Evolutionary conservation across 2,113 vertebrate genomes (phyloP).

Genomic region (Pelmatolapia mariae): DNA sequence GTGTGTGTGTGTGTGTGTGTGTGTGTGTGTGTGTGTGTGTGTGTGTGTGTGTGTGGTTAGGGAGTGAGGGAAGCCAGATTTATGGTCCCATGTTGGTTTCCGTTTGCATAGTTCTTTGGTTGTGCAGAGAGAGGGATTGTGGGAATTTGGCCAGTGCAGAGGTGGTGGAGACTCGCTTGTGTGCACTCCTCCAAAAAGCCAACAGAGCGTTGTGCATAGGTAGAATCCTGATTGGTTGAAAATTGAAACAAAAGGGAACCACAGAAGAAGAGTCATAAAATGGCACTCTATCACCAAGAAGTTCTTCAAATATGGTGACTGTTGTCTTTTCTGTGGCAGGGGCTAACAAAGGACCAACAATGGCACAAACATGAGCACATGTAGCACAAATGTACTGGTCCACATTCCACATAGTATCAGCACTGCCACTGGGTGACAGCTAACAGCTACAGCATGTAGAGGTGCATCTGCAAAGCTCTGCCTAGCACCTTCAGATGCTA

Average conservation of each 20-base stretch:
- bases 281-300: fast-evolving
- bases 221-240: neutral
- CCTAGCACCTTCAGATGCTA: neutral
- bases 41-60: neutral
- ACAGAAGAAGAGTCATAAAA: neutral
- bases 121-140: neutral
- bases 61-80: neutral
- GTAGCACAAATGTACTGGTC: neutral
- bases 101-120: neutral
- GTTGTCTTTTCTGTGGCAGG: neutral
- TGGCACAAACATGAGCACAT: neutral
- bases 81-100: neutral
- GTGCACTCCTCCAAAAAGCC: neutral
- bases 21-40: neutral
- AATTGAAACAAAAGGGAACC: neutral
- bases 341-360: neutral
- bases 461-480: neutral
- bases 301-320: neutral
- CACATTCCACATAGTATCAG: neutral
- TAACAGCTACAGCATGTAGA: neutral
- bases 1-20: neutral
- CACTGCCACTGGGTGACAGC: neutral
- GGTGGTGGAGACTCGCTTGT: neutral
- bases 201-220: neutral
- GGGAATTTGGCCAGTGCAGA: neutral